These are phyloP conservation scores for Pheosia tremula DNA, from an alignment of 2,888 invertebrate species.

Conservation along the genomic window DNA sequence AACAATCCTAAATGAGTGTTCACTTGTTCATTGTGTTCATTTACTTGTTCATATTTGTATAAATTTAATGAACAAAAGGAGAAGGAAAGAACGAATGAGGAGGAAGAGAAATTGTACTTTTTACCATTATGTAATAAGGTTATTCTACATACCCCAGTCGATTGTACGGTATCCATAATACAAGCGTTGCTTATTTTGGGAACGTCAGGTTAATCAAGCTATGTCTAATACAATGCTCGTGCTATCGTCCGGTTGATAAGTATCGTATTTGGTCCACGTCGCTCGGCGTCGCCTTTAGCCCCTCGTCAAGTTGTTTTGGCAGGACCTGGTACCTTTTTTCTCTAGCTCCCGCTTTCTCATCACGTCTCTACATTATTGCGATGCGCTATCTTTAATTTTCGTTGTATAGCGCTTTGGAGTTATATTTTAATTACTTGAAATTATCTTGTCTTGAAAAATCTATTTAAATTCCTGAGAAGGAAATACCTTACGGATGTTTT, in stretches of 20 bases:
- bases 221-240: background rate
- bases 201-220: too few species aligned
- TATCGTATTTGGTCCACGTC: background rate
- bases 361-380: conserved; percentile 1
- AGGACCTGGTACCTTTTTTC: background rate
- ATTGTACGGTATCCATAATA: too few species aligned
- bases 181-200: too few species aligned
- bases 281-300: conserved; percentile 1
- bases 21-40: too few species aligned
- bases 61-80: too few species aligned
- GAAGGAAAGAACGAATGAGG: too few species aligned
- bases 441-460: conserved; percentile 1
- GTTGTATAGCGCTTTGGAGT: background rate
- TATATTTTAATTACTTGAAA: background rate
- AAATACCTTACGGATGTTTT: background rate
- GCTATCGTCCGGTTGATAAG: conserved; percentile 1
- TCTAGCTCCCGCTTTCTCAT: background rate
- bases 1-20: too few species aligned
- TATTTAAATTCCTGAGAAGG: background rate
- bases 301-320: conserved; percentile 1
- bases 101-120: too few species aligned
- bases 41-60: too few species aligned
- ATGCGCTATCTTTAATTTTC: background rate
- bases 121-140: too few species aligned
- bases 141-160: too few species aligned